phyloP scores from a whole-genome alignment of 1,140 invertebrate species.

The Ptiloglossa arizonensis region DNA sequence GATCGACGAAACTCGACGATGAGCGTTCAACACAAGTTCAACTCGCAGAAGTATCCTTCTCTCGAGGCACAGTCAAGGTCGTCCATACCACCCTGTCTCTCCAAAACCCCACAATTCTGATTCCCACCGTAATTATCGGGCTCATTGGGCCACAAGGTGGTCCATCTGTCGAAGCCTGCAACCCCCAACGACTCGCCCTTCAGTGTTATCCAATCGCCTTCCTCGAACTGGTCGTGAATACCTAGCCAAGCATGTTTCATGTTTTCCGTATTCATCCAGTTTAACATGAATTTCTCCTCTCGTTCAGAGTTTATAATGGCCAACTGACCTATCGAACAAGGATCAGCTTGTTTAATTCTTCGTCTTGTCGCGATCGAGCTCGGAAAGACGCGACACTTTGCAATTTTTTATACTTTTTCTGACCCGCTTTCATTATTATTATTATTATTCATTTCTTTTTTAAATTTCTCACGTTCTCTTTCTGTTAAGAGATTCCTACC shows the following conservation, averaged over 20 bases:
- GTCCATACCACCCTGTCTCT: slow-evolving; percentile 29
- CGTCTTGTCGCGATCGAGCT: too few species aligned
- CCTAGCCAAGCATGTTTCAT: slow-evolving; percentile 27
- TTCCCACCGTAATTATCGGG: slow-evolving; percentile 13
- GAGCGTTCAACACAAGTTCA: not conserved
- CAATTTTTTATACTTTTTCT: too few species aligned
- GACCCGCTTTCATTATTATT: too few species aligned
- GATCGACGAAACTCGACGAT: too few species aligned
- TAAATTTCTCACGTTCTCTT: too few species aligned
- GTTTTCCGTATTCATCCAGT: slow-evolving; percentile 1
- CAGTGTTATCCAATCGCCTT: slow-evolving; percentile 44
- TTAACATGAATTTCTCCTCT: slow-evolving; percentile 15
- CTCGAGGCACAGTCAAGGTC: not conserved
- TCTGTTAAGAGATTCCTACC: too few species aligned
- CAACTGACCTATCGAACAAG: slow-evolving; percentile 30
- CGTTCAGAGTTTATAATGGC: slow-evolving; percentile 26
- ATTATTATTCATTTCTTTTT: too few species aligned
- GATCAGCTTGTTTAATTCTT: not conserved
- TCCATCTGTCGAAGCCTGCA: slow-evolving; percentile 30
- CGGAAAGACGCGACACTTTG: too few species aligned
- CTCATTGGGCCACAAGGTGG: not conserved
- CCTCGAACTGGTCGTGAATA: slow-evolving; percentile 44
- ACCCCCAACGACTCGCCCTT: slow-evolving; percentile 13
- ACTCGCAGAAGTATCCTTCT: slow-evolving; percentile 33
- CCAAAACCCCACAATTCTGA: slow-evolving; percentile 33